Percentiles rank a stretch among this genome's conserved stretches.
Conservation (phyloP, 2,888 invertebrate genomes). For the Atrina japonica region DNA sequence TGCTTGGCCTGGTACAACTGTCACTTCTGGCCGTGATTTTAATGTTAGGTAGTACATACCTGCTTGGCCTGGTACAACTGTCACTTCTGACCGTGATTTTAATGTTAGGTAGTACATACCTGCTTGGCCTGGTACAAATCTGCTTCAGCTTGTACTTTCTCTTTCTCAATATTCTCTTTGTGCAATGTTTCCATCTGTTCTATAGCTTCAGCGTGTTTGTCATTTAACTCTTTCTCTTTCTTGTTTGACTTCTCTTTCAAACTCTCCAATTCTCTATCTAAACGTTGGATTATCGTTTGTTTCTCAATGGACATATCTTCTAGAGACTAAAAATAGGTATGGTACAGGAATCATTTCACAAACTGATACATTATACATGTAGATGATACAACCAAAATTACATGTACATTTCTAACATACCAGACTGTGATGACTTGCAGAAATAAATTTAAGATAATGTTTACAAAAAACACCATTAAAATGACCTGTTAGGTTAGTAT, state of each 20-base stretch:
- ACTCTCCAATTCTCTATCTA: constrained; percentile 68
- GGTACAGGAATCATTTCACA: too few species aligned
- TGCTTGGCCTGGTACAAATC: constrained; percentile 63
- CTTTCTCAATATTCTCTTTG: constrained; percentile 55
- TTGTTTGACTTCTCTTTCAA: constrained; percentile 57
- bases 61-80: too few species aligned
- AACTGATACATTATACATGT: too few species aligned
- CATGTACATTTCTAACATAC: background rate
- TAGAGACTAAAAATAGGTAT: constrained; percentile 61
- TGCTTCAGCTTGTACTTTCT: constrained; percentile 61
- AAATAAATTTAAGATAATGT: too few species aligned
- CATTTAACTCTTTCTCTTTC: constrained; percentile 52
- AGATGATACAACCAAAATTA: constrained; percentile 4
- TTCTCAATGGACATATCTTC: constrained; percentile 76
- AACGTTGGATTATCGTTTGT: constrained; percentile 70
- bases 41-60: too few species aligned
- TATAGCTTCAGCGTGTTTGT: constrained; percentile 58
- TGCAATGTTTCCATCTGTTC: constrained; percentile 54
- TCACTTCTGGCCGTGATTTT: too few species aligned
- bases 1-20: too few species aligned
- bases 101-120: too few species aligned
- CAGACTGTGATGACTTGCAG: too few species aligned
- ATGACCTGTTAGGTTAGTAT: too few species aligned
- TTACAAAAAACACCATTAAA: too few species aligned
- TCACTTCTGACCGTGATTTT: too few species aligned